Evolutionary conservation across 2,888 invertebrate genomes (phyloP).

Genomic region (Anticlea derivata): DNA sequence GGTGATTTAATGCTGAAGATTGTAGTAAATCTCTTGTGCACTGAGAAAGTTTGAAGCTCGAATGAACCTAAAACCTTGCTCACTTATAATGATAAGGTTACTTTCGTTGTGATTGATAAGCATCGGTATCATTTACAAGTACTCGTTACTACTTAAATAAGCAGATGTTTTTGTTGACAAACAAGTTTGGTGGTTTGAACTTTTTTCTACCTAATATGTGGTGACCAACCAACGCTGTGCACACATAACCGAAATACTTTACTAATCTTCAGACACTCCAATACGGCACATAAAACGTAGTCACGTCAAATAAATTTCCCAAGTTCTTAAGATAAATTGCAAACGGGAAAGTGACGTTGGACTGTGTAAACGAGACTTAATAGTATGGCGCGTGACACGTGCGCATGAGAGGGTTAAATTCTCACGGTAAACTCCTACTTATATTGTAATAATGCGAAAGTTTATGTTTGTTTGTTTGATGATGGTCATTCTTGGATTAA

Average conservation of each 20-base stretch:
- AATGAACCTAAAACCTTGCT: conserved; percentile 2
- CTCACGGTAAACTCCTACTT: conserved; percentile 9
- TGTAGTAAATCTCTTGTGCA: conserved; percentile 39
- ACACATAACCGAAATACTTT: conserved; percentile 1
- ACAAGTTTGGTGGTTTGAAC: background rate
- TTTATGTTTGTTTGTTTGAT: conserved; percentile 5
- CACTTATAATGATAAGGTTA: background rate
- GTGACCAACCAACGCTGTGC: background rate
- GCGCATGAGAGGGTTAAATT: conserved; percentile 42
- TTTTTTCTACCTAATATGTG: background rate
- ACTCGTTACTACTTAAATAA: background rate
- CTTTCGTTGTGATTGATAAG: conserved; percentile 6
- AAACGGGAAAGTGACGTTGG: conserved; percentile 44
- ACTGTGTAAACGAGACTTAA: conserved; percentile 45
- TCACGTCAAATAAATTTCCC: conserved; percentile 24
- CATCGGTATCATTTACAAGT: background rate
- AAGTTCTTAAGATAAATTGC: conserved; percentile 30
- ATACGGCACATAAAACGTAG: conserved; percentile 14
- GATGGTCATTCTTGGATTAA: too few relatives aligned
- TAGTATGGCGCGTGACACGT: conserved; percentile 44
- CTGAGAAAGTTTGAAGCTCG: conserved; percentile 20
- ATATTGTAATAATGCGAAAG: background rate
- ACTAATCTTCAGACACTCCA: conserved; percentile 15
- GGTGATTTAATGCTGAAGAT: conserved; percentile 47
- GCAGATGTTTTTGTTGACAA: background rate